A percentile compares a stretch with the other conserved stretches of the same genome.
phyloP scores from a whole-genome alignment of 2,113 vertebrate species.

The Toxostoma redivivum region DNA sequence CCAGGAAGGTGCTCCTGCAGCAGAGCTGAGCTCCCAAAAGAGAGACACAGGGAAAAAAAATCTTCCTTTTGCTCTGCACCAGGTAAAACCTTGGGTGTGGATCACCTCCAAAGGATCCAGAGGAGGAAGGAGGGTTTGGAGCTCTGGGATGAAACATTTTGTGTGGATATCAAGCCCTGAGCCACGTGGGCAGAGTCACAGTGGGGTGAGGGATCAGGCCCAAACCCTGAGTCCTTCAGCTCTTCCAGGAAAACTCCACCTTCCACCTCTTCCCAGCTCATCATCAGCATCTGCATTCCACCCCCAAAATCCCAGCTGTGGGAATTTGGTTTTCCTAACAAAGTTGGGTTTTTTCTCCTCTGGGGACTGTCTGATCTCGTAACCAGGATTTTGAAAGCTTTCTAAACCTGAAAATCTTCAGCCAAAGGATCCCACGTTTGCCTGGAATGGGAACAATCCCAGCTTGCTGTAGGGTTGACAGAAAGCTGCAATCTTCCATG shows the following conservation, averaged over 20 bases:
- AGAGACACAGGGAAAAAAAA: not conserved
- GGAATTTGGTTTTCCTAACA: not conserved
- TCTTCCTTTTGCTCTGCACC: not conserved
- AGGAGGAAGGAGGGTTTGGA: not conserved
- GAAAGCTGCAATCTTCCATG: not conserved
- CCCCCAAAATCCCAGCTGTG: not conserved
- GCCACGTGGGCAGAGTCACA: not conserved
- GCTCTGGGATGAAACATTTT: not conserved
- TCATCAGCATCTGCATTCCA: not conserved
- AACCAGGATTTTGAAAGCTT: not conserved
- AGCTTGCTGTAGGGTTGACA: not conserved
- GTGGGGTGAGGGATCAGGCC: not conserved
- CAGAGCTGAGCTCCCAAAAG: not conserved
- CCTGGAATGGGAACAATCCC: not conserved
- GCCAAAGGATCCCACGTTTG: accelerated
- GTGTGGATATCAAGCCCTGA: not conserved
- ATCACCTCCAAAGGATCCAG: not conserved
- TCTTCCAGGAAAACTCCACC: not conserved
- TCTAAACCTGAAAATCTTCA: not conserved
- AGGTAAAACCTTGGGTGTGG: not conserved
- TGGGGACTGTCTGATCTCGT: not conserved
- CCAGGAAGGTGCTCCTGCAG: not conserved
- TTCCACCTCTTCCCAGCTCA: not conserved
- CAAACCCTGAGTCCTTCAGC: accelerated
- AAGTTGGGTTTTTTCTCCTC: not conserved